Conservation (phyloP, 2,113 vertebrate species). For the Lamprotornis superbus region DNA sequence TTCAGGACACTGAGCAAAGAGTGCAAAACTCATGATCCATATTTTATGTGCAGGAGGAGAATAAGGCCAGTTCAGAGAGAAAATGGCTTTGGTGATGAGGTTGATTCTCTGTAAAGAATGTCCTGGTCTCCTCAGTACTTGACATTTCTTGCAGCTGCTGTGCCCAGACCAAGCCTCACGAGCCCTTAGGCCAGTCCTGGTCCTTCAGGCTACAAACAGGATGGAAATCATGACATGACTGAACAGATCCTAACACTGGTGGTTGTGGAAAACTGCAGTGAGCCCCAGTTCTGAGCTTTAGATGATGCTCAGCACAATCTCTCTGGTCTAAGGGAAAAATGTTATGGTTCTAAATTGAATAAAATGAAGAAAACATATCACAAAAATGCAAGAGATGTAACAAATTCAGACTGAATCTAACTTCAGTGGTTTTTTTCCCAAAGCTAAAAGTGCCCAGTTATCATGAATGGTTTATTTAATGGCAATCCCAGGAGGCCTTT, state of each 20-base stretch:
- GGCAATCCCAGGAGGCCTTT: background rate
- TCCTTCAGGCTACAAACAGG: background rate
- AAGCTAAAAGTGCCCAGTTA: background rate
- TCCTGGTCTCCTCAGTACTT: background rate
- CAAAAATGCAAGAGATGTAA: background rate
- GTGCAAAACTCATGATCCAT: background rate
- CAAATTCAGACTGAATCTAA: background rate
- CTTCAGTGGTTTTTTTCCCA: background rate
- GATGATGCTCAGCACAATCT: background rate
- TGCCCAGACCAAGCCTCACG: background rate
- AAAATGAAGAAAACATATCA: background rate
- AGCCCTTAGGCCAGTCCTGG: background rate
- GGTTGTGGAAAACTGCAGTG: background rate
- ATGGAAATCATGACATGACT: accelerated
- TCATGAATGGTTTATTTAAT: background rate
- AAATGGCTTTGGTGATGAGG: background rate
- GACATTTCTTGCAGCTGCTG: background rate
- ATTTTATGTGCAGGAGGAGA: background rate
- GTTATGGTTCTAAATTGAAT: background rate
- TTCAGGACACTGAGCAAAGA: background rate
- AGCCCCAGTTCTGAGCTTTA: background rate
- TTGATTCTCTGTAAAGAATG: background rate
- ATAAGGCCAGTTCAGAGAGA: background rate
- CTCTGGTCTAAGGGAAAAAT: accelerated
- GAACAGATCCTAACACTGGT: background rate